These are phyloP conservation scores for Sebastes minor DNA, from an alignment of 2,797 vertebrate species.

Conservation along the genomic window DNA sequence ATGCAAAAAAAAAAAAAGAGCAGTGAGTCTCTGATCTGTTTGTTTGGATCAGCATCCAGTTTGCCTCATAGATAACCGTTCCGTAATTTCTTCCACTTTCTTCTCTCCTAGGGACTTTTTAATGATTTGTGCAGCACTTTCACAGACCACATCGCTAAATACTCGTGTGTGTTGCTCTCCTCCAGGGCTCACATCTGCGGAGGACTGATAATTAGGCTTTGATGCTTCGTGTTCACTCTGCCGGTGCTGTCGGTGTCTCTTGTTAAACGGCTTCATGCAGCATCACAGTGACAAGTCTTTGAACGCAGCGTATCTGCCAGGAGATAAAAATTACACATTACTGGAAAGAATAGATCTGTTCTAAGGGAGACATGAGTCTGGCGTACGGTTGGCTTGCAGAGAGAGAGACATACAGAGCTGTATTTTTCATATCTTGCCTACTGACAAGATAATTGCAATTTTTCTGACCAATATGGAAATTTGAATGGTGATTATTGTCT, in stretches of 20 bases:
- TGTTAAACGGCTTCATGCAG: constrained; percentile 24
- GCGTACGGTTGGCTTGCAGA: neutral
- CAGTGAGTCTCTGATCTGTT: constrained; percentile 44
- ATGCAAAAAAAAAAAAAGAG: neutral
- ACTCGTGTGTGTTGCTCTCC: constrained; percentile 39
- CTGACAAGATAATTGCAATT: neutral
- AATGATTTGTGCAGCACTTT: constrained; percentile 60
- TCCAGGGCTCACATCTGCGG: constrained; percentile 28
- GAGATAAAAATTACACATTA: constrained; percentile 27
- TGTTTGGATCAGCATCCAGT: constrained; percentile 63
- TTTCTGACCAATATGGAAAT: neutral
- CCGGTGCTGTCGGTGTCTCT: constrained; percentile 1
- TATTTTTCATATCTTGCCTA: neutral
- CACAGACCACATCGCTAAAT: constrained; percentile 45
- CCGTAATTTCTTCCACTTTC: constrained; percentile 73
- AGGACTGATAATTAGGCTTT: constrained; percentile 44
- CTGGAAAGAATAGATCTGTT: neutral
- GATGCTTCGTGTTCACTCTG: constrained; percentile 24
- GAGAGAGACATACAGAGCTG: neutral
- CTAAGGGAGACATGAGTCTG: neutral
- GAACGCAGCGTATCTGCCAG: constrained; percentile 7
- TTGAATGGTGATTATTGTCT: neutral
- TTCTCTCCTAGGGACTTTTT: constrained; percentile 42
- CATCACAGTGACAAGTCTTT: constrained; percentile 33
- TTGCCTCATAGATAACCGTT: constrained; percentile 63